Base-by-base conservation (phyloP, 2,113 vertebrate genomes). In the Caretta caretta region DNA sequence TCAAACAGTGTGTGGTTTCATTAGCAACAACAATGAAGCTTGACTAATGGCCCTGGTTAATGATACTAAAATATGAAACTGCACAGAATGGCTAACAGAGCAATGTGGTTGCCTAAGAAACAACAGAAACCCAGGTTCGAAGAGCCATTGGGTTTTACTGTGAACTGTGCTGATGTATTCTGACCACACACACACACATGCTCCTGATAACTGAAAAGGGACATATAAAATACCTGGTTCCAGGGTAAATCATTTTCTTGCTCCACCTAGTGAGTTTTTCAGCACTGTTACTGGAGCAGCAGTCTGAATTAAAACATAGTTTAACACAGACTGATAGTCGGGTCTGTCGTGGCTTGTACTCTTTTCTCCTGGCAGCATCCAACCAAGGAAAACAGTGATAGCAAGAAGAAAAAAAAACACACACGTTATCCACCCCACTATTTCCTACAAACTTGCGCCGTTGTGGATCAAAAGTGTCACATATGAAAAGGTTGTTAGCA, bases 21-120 rank as follows among this genome's bases (percentile, higher is more conserved):
- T 93, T 96, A 94, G 83, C 50, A 87, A 31, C 69, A 93, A 96
- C 90, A 94, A 96, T 89, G 85, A 96, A 50, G 54, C 80, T 96
- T 96, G 62, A 97, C 86, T 91, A 96, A 92, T 82, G 82, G 46
- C 38, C n/a, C 51, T 86, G 89, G 84, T 84, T 92, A 96, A 92
- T 93, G 88, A 83, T 57, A 57, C 86, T 93, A 93, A 95, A 93
- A 90, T 92, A 85, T 24, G 59, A 92, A 88, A 7, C 46, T 90
- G 62, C 79, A 94, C 19, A 12, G 35, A n/a, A 53, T 5, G 31
- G 19, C 31, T 35, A n/a, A 80, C 17, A 10, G 31, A 49, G 48
- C 12, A 51, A 35, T 51, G 29, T 22, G 14, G 79, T 51, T 51
- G 31, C 49, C 25, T 80, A 80, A 51, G 29, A 50, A 49, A 51